Evolutionary conservation across 2,797 vertebrate genomes (phyloP), one percentile per base, ranked within the genome.

Genomic region (Silurus lanzhouensis): DNA sequence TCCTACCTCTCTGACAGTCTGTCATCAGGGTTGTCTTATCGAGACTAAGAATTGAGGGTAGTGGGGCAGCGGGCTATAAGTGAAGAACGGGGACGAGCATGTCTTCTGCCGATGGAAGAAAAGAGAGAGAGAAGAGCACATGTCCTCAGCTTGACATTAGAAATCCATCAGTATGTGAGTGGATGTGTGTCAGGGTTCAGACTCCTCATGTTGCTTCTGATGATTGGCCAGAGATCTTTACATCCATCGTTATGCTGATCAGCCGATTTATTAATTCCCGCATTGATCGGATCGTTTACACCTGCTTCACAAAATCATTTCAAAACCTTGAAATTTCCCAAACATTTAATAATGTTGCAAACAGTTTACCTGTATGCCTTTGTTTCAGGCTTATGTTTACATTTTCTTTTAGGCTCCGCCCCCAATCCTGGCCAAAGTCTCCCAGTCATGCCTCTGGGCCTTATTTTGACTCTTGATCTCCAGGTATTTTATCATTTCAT

Each of bases 1-100:
- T 38, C 27, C 57, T 5, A 8, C 72, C n/a, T 12, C n/a, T 63
- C 44, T 79, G 58, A n/a, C 58, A 63, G 48, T 85, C 79, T 77
- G 52, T 87, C 46, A 76, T 74, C 79, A 71, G 38, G 60, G 63
- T 74, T 10, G 9, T 81, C 83, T 78, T 87, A 83, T 77, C 78
- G 46, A 79, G 70, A 72, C 78, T 84, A 76, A 48, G 57, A 67
- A 89, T 90, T 78, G 76, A 88, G 89, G 89, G 86, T 87, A 90
- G 88, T 89, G 82, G 88, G 89, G 84, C 90, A 89, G 75, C 61
- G 22, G 82, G 75, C 82, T 89, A 83, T 85, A 88, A 83, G 81
- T 81, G 78, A 81, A 85, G 86, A 88, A 86, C 74, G 67, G 81
- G 88, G 57, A 81, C 83, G 55, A 75, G 58, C 67, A 82, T 9